These are phyloP conservation scores for Drosophila takahashii DNA, from an alignment of 1,140 invertebrate genomes.

Conservation along the genomic window DNA sequence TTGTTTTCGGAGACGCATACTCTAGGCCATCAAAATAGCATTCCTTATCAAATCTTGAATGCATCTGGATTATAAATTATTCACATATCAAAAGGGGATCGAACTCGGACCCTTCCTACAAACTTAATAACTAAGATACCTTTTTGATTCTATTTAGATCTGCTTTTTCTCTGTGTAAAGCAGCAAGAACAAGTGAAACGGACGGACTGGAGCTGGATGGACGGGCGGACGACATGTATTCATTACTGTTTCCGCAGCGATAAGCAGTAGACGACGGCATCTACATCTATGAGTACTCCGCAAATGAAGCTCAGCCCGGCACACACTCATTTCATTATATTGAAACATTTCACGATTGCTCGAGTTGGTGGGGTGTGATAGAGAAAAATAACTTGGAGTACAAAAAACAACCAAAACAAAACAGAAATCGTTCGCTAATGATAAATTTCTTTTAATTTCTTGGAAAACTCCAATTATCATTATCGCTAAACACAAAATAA, in stretches of 20 bases:
- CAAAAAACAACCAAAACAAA: conserved; percentile 14
- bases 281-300: conserved; percentile 45
- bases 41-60: neutral
- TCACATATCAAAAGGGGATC: neutral
- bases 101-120: too few species aligned
- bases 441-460: conserved; percentile 79
- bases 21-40: too few species aligned
- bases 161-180: conserved; percentile 3
- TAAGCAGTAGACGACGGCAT: conserved; percentile 64
- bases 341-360: conserved; percentile 54
- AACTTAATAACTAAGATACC: neutral
- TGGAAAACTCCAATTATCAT: conserved; percentile 79
- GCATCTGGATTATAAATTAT: neutral
- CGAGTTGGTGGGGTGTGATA: conserved; percentile 13
- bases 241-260: conserved; percentile 81
- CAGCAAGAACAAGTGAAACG: conserved; percentile 29
- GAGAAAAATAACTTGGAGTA: conserved; percentile 9
- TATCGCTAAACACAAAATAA: conserved; percentile 67
- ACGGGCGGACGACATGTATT: conserved; percentile 72
- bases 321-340: conserved; percentile 66
- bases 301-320: conserved; percentile 42
- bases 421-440: conserved; percentile 66
- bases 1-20: neutral
- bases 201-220: conserved; percentile 13
- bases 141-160: neutral